These are phyloP conservation scores for Oreohelix idahoensis DNA, from an alignment of 1,140 invertebrate species.

Conservation along the genomic window DNA sequence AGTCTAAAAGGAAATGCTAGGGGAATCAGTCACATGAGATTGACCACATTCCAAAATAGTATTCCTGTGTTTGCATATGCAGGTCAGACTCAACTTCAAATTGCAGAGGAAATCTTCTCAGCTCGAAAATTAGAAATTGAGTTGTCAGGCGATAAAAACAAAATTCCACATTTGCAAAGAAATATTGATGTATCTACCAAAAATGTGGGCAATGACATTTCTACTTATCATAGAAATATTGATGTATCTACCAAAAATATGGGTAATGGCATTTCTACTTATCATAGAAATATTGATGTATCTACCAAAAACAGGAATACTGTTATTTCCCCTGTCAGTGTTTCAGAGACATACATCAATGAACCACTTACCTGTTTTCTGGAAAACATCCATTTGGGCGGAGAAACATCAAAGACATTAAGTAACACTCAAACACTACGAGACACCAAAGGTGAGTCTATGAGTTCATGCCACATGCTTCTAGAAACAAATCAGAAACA, in stretches of 20 bases:
- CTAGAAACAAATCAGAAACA: neutral
- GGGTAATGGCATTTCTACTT: too few relatives aligned
- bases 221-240: neutral
- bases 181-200: neutral
- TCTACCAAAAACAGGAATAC: too few relatives aligned
- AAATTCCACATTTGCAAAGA: neutral
- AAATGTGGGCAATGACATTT: neutral
- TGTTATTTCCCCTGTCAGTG: neutral
- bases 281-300: neutral
- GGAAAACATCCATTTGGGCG: neutral
- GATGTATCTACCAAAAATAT: too few relatives aligned
- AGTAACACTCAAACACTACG: neutral
- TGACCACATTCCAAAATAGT: neutral
- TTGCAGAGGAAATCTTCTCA: neutral
- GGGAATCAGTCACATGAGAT: neutral
- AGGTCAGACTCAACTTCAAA: neutral
- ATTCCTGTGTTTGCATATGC: neutral
- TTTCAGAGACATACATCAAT: neutral
- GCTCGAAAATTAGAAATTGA: neutral
- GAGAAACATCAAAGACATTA: neutral
- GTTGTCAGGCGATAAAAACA: neutral
- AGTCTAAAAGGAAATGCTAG: neutral
- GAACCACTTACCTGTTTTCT: neutral
- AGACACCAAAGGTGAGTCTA: too few relatives aligned
- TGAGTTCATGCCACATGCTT: neutral